Evolutionary conservation across 2,797 vertebrate genomes (phyloP), one percentile per base, ranked within the genome.

Genomic region (Bradypodion pumilum): DNA sequence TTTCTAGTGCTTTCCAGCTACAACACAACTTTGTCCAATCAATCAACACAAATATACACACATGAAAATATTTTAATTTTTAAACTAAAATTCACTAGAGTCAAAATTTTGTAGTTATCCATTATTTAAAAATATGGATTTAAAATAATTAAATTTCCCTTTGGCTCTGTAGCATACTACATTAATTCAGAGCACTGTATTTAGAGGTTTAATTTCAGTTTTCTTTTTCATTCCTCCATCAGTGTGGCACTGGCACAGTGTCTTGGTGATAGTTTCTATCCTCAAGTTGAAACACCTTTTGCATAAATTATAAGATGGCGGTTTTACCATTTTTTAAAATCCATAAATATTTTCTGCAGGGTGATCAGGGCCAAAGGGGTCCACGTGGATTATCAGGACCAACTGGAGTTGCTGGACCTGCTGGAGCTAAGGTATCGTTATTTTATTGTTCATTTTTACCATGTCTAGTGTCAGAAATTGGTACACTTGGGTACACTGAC

Each of bases 341-440:
- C 32, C 32, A 70, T 27, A 42, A 32, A 27, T 4, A 82, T 6
- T 59, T 89, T 87, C 5, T 75, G 19, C 85, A 98, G 98, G 98
- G 97, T 63, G 98, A 98, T 94, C 97, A 98, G 92, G 98, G 97
- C 83, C 95, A 97, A 84, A 96, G 97, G 90, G 98, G 98, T 73
- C 94, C 97, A 86, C 96, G 97, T 92, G 98, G 98, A 72, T 95
- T 98, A 92, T 95, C 97, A 89, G 98, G 98, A 77, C 96, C 97
- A 89, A 90, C 94, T 70, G 98, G 97, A 81, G 91, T 96, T 49
- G 88, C 96, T 87, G 98, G 98, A 89, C 97, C 97, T 42, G 94
- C 96, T 69, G 98, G 97, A 84, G 91, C 97, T 93, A 98, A 99
- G 95, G 98, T 98, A 92, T 74, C 78, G 65, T 49, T 82, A 74